A percentile compares a stretch with the other conserved stretches of the same genome.
phyloP scores from a whole-genome alignment of 2,113 vertebrate genomes.

The Todiramphus saurophagus region DNA sequence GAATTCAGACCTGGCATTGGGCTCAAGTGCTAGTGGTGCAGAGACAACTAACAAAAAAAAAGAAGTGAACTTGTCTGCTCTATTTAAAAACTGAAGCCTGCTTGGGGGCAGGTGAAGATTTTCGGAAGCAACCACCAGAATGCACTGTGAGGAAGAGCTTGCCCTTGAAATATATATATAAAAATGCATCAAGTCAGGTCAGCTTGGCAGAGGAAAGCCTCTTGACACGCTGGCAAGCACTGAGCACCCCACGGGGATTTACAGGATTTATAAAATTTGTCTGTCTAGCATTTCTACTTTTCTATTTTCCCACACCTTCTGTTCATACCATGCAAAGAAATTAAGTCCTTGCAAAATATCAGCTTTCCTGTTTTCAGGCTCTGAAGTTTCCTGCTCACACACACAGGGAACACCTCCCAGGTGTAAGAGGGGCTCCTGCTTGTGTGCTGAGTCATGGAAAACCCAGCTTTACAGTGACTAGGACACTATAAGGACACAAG shows the following conservation, averaged over 20 bases:
- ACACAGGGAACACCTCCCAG: fast-evolving
- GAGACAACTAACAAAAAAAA: not conserved
- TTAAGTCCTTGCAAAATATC: not conserved
- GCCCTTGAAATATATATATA: not conserved
- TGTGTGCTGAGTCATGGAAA: not conserved
- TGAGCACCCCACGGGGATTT: not conserved
- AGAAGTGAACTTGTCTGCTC: not conserved
- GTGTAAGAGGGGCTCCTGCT: not conserved
- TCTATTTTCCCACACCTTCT: not conserved
- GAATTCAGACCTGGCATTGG: not conserved
- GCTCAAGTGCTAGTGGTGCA: not conserved
- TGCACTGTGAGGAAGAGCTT: not conserved
- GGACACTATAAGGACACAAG: not conserved
- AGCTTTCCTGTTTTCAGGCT: not conserved
- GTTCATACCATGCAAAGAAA: fast-evolving
- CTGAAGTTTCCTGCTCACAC: not conserved
- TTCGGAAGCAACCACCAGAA: not conserved
- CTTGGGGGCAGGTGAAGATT: not conserved
- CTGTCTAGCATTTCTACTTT: not conserved
- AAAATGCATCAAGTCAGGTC: not conserved
- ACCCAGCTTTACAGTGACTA: not conserved
- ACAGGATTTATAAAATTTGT: not conserved
- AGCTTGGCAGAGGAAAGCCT: not conserved
- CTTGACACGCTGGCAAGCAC: not conserved
- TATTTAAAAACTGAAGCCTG: not conserved